phyloP scores from a whole-genome alignment of 2,113 vertebrate species.

The Perca fluviatilis region DNA sequence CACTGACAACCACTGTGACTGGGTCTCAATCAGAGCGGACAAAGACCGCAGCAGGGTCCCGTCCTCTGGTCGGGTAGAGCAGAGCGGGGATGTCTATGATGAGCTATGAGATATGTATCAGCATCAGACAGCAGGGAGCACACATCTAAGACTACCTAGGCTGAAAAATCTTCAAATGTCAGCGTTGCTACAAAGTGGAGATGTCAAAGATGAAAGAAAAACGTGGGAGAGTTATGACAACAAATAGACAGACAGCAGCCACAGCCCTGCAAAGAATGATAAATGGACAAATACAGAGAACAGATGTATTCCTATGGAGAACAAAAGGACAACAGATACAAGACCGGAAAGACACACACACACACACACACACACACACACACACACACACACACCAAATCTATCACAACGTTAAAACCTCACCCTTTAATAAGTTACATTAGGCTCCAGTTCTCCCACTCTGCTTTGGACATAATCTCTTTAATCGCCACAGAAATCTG shows the following conservation, averaged over 20 bases:
- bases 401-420: slow-evolving; percentile 13
- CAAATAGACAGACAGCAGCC: slow-evolving; percentile 15
- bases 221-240: slow-evolving; percentile 5
- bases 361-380: background rate
- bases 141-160: slow-evolving; percentile 7
- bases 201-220: slow-evolving; percentile 19
- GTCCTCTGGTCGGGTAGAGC: slow-evolving; percentile 21
- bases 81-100: background rate
- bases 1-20: slow-evolving; percentile 46
- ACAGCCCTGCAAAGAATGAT: background rate
- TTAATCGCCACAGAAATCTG: slow-evolving; percentile 57
- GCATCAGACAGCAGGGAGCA: slow-evolving; percentile 9
- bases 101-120: slow-evolving; percentile 18
- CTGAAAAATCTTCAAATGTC: background rate
- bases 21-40: slow-evolving; percentile 55
- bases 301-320: slow-evolving; percentile 20
- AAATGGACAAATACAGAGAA: slow-evolving; percentile 7
- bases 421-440: slow-evolving; percentile 31
- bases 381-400: background rate
- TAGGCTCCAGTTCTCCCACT: slow-evolving; percentile 48
- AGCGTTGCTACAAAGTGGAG: slow-evolving; percentile 1
- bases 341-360: slow-evolving; percentile 13
- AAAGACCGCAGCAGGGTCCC: slow-evolving; percentile 34
- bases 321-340: slow-evolving; percentile 22
- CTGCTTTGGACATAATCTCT: slow-evolving; percentile 53